phyloP scores from a whole-genome alignment of 2,113 vertebrate genomes.

The Pituophis catenifer region DNA sequence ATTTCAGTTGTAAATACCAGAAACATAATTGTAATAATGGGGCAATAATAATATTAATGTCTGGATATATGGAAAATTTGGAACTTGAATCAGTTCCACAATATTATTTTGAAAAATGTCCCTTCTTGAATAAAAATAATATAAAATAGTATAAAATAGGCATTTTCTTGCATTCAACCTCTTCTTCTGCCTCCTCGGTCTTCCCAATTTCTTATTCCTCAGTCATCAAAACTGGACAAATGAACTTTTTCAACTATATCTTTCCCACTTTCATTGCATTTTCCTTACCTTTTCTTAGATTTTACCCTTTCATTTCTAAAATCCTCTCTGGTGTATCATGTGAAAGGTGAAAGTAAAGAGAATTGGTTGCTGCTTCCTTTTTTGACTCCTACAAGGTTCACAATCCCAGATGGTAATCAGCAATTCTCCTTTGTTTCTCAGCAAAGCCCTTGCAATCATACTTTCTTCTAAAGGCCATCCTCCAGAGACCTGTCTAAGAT shows the following conservation, averaged over 20 bases:
- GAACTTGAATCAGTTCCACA: not conserved
- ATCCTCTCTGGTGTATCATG: accelerated
- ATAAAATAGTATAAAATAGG: not conserved
- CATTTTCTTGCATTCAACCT: not conserved
- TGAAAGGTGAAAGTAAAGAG: not conserved
- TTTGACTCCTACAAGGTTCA: not conserved
- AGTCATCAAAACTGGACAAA: not conserved
- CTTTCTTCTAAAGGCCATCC: not conserved
- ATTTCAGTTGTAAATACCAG: not conserved
- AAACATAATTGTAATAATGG: not conserved
- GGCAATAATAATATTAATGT: not conserved
- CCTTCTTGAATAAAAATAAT: not conserved
- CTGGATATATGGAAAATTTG: not conserved
- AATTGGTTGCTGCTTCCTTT: not conserved
- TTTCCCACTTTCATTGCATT: not conserved
- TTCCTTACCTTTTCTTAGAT: not conserved
- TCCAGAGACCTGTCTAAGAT: not conserved
- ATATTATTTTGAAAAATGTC: not conserved
- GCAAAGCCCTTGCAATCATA: not conserved
- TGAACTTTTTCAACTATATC: not conserved
- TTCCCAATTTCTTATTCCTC: not conserved
- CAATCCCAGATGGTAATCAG: accelerated
- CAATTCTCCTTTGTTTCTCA: conserved; percentile 12
- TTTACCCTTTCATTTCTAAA: not conserved
- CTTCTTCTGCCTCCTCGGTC: not conserved